Conservation (phyloP, 1,140 invertebrate species). For the Tetramorium simillimum region DNA sequence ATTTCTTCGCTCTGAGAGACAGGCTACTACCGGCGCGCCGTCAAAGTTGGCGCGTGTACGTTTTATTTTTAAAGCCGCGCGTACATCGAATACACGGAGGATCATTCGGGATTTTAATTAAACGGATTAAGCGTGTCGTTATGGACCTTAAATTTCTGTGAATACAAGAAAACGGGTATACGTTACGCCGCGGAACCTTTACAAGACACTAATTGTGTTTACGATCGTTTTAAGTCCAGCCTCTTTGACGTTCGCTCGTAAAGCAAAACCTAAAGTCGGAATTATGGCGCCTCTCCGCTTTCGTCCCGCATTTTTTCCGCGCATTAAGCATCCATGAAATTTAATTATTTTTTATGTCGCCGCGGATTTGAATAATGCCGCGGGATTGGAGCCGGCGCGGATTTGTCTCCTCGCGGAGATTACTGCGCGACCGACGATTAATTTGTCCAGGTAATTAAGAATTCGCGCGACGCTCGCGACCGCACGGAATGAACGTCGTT, state of each 20-base stretch:
- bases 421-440: constrained; percentile 35
- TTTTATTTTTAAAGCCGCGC: constrained; percentile 65
- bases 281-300: constrained; percentile 26
- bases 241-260: constrained; percentile 64
- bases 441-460: constrained; percentile 38
- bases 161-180: constrained; percentile 69
- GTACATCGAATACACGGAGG: constrained; percentile 10
- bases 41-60: constrained; percentile 50
- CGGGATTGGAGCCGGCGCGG: constrained; percentile 28
- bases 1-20: constrained; percentile 20
- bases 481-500: constrained; percentile 18
- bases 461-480: background rate
- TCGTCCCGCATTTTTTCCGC: constrained; percentile 40
- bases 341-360: constrained; percentile 44
- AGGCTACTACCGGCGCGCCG: background rate
- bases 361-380: constrained; percentile 8
- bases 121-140: constrained; percentile 76
- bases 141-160: constrained; percentile 79
- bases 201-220: constrained; percentile 79
- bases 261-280: constrained; percentile 50
- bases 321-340: constrained; percentile 42
- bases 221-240: constrained; percentile 69
- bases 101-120: constrained; percentile 80
- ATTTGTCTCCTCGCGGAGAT: constrained; percentile 54
- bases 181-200: constrained; percentile 59